Percentiles rank a stretch among this genome's conserved stretches.
Conservation (phyloP, 2,888 invertebrate species). For the Apodemia zela region DNA sequence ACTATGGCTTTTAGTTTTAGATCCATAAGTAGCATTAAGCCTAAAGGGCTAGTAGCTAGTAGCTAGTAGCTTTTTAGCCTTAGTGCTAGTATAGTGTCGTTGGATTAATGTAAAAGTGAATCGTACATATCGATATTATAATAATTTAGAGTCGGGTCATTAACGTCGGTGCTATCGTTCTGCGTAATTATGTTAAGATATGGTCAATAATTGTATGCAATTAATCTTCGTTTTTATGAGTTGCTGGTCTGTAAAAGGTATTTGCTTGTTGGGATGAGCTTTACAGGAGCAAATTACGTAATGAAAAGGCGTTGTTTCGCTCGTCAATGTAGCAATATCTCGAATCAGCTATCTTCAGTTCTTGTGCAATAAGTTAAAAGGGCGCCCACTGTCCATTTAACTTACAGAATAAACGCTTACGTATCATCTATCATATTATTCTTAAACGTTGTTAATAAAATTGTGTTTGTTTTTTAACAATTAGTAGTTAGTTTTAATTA, state of each 20-base stretch:
- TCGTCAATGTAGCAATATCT: constrained; percentile 58
- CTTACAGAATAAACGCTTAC: not conserved
- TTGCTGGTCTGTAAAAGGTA: not conserved
- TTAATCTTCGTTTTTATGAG: constrained; percentile 1
- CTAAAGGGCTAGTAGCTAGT: too few relatives aligned
- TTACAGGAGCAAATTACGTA: constrained; percentile 46
- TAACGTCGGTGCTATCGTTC: not conserved
- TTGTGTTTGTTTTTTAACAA: too few relatives aligned
- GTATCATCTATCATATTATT: too few relatives aligned
- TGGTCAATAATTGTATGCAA: not conserved
- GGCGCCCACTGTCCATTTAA: constrained; percentile 33
- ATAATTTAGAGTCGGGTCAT: too few relatives aligned
- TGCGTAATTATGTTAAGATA: constrained; percentile 6
- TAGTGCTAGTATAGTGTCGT: too few relatives aligned
- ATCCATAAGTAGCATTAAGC: too few relatives aligned
- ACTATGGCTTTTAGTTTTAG: too few relatives aligned
- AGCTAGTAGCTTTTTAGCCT: too few relatives aligned
- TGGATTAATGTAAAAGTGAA: too few relatives aligned
- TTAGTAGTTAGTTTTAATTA: too few relatives aligned
- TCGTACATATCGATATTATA: too few relatives aligned
- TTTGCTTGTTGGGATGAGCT: constrained; percentile 21
- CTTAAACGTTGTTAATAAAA: too few relatives aligned
- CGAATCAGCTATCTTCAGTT: constrained; percentile 56
- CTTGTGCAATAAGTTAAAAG: constrained; percentile 54
- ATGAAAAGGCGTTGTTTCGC: constrained; percentile 55